phyloP scores from a whole-genome alignment of 2,797 vertebrate species.

The Kryptolebias ocellatus region DNA sequence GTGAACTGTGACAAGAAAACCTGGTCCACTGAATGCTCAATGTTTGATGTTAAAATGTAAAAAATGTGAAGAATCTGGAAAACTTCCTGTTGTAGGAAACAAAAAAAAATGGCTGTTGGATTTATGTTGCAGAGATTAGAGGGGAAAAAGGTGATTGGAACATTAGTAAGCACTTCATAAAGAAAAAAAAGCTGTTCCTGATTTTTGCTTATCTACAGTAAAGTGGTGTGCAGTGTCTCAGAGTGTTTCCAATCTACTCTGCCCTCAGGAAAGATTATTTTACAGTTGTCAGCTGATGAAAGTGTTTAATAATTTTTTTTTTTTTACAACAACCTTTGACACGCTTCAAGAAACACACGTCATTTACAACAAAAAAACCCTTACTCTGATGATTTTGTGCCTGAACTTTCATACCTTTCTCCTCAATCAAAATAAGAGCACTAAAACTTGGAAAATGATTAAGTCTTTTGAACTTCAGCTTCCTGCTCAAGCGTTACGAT shows the following conservation, averaged over 20 bases:
- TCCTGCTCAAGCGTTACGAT: background rate
- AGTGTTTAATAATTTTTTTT: conserved; percentile 4
- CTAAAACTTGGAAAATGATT: background rate
- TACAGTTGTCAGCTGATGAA: conserved; percentile 20
- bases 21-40: too few relatives aligned
- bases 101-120: background rate
- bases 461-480: background rate
- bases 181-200: conserved; percentile 6
- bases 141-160: background rate
- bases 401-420: background rate
- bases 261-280: conserved; percentile 22
- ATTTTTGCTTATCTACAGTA: conserved; percentile 7
- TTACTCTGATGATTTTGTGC: background rate
- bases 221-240: conserved; percentile 9
- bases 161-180: background rate
- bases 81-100: background rate
- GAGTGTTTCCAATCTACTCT: conserved; percentile 20
- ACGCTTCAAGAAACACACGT: conserved; percentile 23
- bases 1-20: background rate
- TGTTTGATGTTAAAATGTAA: background rate
- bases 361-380: background rate
- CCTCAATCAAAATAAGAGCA: background rate
- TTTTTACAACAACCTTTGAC: conserved; percentile 16
- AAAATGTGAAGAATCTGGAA: background rate
- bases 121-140: background rate